These are phyloP conservation scores for Drosophila demipolita DNA, from an alignment of 2,888 invertebrate species.

Conservation along the genomic window DNA sequence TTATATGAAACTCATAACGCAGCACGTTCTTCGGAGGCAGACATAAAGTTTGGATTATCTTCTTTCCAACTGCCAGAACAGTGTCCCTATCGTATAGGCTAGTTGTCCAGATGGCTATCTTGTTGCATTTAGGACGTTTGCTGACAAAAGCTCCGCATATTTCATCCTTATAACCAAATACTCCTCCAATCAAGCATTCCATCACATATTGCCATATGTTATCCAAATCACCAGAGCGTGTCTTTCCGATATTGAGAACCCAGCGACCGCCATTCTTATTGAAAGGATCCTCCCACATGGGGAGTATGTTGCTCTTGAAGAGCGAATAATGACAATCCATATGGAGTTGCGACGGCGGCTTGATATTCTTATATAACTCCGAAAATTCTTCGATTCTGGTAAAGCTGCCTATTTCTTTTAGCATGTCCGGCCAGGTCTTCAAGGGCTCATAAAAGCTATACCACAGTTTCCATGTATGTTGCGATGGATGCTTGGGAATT, in stretches of 20 bases:
- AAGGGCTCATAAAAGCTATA: background rate
- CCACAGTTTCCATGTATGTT: constrained; percentile 1
- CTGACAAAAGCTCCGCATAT: constrained; percentile 5
- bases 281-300: constrained; percentile 4
- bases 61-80: background rate
- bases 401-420: background rate
- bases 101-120: constrained; percentile 1
- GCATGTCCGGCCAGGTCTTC: constrained; percentile 3
- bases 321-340: background rate
- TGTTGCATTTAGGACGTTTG: background rate
- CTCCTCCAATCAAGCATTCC: background rate
- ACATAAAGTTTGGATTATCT: background rate
- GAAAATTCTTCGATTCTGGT: background rate
- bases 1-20: background rate
- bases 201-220: background rate
- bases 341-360: background rate
- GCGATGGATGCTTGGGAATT: background rate
- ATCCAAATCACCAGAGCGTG: background rate
- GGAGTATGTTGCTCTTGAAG: constrained; percentile 7
- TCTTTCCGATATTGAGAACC: background rate
- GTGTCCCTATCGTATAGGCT: no score
- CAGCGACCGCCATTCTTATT: constrained; percentile 6
- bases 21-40: background rate
- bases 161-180: background rate
- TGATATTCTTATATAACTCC: background rate